Evolutionary conservation across 2,113 vertebrate genomes (phyloP).

Genomic region (Hyperoodon ampullatus): DNA sequence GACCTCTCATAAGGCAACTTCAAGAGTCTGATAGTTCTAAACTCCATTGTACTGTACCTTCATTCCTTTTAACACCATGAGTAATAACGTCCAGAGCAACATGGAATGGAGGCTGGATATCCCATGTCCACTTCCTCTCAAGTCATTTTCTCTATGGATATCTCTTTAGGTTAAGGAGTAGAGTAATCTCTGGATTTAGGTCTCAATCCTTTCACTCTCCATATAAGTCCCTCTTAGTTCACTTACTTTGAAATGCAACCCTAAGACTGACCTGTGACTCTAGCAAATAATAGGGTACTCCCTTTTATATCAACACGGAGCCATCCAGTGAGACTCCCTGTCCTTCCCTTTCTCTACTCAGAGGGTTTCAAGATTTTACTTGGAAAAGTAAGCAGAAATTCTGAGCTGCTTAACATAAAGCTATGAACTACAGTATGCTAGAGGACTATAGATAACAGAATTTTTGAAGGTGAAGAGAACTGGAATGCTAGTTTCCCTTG

Average conservation of each 20-base stretch:
- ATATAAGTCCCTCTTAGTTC: neutral
- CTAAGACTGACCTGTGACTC: neutral
- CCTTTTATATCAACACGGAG: neutral
- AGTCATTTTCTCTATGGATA: neutral
- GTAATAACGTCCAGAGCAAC: neutral
- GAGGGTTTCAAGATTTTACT: neutral
- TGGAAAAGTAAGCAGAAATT: conserved; percentile 7
- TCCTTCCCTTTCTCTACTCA: neutral
- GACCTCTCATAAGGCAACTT: neutral
- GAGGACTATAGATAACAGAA: neutral
- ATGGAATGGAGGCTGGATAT: neutral
- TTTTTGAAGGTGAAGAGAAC: conserved; percentile 13
- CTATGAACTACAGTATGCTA: neutral
- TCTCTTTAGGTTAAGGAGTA: neutral
- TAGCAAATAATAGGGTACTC: neutral
- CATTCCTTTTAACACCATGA: neutral
- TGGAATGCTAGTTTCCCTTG: neutral
- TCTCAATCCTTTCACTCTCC: neutral
- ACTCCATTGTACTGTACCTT: neutral
- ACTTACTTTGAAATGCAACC: neutral
- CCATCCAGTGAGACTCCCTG: neutral
- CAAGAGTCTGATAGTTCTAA: neutral
- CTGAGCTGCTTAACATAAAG: neutral
- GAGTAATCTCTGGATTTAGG: neutral
- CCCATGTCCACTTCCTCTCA: neutral